Evolutionary conservation across 2,888 invertebrate genomes (phyloP), one percentile per base, ranked within the genome.

Genomic region (Lepidonotus clava): DNA sequence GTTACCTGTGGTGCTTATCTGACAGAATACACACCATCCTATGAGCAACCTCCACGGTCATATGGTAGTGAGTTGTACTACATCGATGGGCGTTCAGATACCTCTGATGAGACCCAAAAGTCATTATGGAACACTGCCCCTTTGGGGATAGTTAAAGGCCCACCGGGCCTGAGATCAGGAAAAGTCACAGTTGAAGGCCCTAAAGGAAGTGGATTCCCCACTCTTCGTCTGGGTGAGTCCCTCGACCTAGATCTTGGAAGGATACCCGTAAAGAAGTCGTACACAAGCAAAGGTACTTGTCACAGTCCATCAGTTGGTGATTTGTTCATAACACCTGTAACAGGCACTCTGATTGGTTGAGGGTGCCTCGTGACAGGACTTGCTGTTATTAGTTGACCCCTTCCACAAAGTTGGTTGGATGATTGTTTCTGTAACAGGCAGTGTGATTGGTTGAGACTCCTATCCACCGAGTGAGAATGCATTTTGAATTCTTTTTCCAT

Each of bases 141-240:
- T 41, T 34, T 80, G 28, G 80, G 80, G 14, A 80, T 80, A 46
- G 46, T 80, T 21, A 41, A 46, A 41, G 80, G 80, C n/a, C 80
- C 80, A 1, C 80, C 80, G 0, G 80, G 80, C n/a, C 80, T 80
- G 1, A 80, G 46, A 21, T 41, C 24, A 28, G 80, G 80, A 24
- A 6, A n/a, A 24, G 24, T 80, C 80, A 80, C 80, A 18, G 46
- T 80, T 32, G 80, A 80, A 51, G 80, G 80, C 2, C 80, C 80
- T 41, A 0, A 32, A 34, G 71, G 71, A n/a, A 71, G 80, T 28
- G 80, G 51, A 24, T 80, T 80, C 80, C 80, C 80, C 46, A 80
- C 21, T 11, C 24, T 80, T n/a, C 14, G 46, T 46, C 32, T 80
- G 51, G 80, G 80, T 8, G 5, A 80, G 32, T 46, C 41, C 14